Evolutionary conservation across 2,797 vertebrate genomes (phyloP).

Genomic region (Vireo griseus): DNA sequence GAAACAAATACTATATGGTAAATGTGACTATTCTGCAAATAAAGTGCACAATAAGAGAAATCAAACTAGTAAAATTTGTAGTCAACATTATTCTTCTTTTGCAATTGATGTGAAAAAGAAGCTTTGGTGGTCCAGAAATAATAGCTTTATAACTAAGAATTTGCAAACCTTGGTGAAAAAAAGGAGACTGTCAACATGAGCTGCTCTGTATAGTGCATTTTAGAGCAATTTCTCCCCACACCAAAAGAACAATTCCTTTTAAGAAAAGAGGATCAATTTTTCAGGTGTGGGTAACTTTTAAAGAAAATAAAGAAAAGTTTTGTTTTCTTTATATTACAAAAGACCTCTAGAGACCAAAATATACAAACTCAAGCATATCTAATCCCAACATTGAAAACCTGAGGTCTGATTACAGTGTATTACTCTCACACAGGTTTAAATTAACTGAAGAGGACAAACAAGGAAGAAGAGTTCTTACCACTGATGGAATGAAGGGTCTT

Average conservation of each 20-base stretch:
- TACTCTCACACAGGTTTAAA: constrained; percentile 44
- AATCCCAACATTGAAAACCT: constrained; percentile 15
- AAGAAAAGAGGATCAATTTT: constrained; percentile 7
- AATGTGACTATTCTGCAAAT: not conserved
- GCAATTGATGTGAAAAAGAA: not conserved
- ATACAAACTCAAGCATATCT: constrained; percentile 43
- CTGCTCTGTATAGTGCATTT: not conserved
- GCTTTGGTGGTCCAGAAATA: not conserved
- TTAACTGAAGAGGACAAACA: constrained; percentile 74
- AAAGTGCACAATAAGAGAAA: not conserved
- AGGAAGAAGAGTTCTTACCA: constrained; percentile 85
- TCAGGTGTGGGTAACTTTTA: constrained; percentile 8
- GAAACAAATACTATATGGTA: not conserved
- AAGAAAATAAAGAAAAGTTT: constrained; percentile 13
- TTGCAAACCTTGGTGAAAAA: not conserved
- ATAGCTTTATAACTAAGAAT: not conserved
- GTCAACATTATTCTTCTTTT: not conserved
- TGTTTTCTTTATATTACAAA: constrained; percentile 29
- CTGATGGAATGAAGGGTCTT: constrained; percentile 90
- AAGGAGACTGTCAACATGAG: not conserved
- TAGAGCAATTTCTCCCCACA: not conserved
- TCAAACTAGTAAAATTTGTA: not conserved
- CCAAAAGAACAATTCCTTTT: not conserved
- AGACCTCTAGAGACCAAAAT: constrained; percentile 9
- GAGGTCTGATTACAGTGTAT: constrained; percentile 44